phyloP scores from a whole-genome alignment of 2,113 vertebrate genomes.

The Bubo scandiacus region DNA sequence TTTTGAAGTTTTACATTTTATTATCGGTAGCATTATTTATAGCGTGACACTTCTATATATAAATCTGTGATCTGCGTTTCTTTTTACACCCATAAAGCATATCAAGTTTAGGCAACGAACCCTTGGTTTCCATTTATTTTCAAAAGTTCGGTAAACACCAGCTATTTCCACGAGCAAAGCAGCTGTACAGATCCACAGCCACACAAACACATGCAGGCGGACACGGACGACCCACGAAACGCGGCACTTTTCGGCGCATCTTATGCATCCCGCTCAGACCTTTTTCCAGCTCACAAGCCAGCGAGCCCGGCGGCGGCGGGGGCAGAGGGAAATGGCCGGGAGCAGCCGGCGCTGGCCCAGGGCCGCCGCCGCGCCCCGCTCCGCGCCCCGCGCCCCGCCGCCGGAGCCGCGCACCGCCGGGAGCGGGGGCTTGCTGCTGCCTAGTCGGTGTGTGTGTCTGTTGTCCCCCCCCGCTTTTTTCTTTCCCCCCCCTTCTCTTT shows the following conservation, averaged over 20 bases:
- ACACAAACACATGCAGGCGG: background rate
- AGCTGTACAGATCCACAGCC: background rate
- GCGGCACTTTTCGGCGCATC: background rate
- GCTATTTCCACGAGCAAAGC: background rate
- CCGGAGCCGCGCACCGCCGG: background rate
- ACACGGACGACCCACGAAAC: background rate
- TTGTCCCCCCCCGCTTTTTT: background rate
- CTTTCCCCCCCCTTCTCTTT: background rate
- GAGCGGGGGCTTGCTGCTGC: background rate
- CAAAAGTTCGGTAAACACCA: background rate
- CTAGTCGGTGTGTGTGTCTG: too few species aligned
- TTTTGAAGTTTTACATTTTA: conserved; percentile 38
- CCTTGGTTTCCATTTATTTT: background rate
- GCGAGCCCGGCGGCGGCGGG: background rate
- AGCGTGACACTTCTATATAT: background rate
- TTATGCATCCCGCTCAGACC: background rate
- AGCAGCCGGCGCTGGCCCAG: background rate
- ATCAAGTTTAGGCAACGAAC: background rate
- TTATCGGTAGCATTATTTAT: conserved; percentile 34
- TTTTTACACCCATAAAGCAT: background rate
- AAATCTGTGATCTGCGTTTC: background rate
- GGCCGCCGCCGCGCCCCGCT: background rate
- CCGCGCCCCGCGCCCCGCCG: background rate
- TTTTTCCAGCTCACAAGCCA: background rate
- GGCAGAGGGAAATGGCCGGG: background rate